These are phyloP conservation scores for Thecophora atra DNA, from an alignment of 2,888 invertebrate species.

Conservation along the genomic window DNA sequence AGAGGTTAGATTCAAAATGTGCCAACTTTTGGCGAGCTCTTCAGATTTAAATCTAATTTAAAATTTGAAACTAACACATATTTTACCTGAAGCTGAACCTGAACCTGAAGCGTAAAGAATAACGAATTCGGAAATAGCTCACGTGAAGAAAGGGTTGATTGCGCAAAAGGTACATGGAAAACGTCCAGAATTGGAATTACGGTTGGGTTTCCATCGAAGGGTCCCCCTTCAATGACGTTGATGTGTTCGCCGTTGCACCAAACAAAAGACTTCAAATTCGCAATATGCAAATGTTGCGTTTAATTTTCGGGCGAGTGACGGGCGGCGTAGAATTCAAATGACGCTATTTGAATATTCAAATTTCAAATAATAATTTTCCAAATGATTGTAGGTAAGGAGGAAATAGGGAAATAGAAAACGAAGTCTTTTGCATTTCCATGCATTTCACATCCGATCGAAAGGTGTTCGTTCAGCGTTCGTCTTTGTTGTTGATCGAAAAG, in stretches of 20 bases:
- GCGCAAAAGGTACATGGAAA: not conserved
- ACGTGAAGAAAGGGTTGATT: not conserved
- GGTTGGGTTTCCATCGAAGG: conserved; percentile 5
- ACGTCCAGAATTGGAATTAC: conserved; percentile 17
- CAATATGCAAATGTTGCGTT: conserved; percentile 29
- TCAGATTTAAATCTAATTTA: conserved; percentile 11
- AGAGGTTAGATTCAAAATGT: not conserved
- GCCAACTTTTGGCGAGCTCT: conserved; percentile 18
- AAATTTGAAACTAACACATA: not conserved
- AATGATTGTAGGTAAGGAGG: conserved; percentile 27
- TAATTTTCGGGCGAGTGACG: conserved; percentile 18
- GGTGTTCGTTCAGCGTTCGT: not conserved
- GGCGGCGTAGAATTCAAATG: conserved; percentile 28
- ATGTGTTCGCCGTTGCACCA: conserved; percentile 5
- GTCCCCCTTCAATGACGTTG: conserved; percentile 10
- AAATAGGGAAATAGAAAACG: conserved; percentile 11
- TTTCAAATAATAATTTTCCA: conserved; percentile 35
- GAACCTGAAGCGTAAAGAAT: not conserved
- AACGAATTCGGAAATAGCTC: not conserved
- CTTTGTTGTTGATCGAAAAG: not conserved
- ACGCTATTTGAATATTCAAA: conserved; percentile 42
- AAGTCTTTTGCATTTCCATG: conserved; percentile 28
- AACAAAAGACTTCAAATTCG: conserved; percentile 23
- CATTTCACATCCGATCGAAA: conserved; percentile 2
- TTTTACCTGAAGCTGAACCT: conserved; percentile 23